Conservation (phyloP, 2,113 vertebrate species). For the Cololabis saira region DNA sequence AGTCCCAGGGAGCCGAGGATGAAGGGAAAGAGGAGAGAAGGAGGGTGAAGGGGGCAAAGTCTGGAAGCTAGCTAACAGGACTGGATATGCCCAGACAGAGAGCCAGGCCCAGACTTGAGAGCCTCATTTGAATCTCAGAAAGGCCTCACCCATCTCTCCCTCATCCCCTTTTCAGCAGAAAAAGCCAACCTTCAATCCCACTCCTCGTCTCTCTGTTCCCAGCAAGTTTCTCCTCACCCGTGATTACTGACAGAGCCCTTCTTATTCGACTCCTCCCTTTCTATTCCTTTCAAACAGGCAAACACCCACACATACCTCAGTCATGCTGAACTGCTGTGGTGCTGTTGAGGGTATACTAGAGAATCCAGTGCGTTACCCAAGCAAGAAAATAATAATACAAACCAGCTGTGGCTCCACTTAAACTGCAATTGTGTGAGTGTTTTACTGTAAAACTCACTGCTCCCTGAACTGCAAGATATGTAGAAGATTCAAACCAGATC, state of each 20-base stretch:
- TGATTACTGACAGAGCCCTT: conserved; percentile 41
- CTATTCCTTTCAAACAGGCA: conserved; percentile 58
- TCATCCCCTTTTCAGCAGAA: conserved; percentile 30
- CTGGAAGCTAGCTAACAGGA: conserved; percentile 71
- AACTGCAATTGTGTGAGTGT: conserved; percentile 37
- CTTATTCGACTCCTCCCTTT: conserved; percentile 44
- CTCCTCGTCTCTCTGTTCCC: conserved; percentile 26
- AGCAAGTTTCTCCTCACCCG: conserved; percentile 38
- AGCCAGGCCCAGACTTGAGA: conserved; percentile 76
- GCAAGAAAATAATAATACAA: conserved; percentile 81
- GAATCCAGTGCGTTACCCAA: conserved; percentile 71
- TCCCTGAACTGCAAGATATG: conserved; percentile 16
- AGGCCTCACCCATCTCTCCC: conserved; percentile 60
- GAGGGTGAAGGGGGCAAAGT: conserved; percentile 63
- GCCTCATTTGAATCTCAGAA: conserved; percentile 62
- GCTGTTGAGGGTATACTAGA: conserved; percentile 58
- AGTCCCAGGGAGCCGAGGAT: conserved; percentile 50
- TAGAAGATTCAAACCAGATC: conserved; percentile 11
- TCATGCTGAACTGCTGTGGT: conserved; percentile 44
- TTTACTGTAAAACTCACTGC: conserved; percentile 42
- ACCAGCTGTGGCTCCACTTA: conserved; percentile 69
- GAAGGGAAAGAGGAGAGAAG: conserved; percentile 20
- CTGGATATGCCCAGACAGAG: conserved; percentile 79
- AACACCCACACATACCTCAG: conserved; percentile 52
- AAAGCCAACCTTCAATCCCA: conserved; percentile 22